Evolutionary conservation across 2,113 vertebrate genomes (phyloP).

Genomic region (Mionectes macconnelli): DNA sequence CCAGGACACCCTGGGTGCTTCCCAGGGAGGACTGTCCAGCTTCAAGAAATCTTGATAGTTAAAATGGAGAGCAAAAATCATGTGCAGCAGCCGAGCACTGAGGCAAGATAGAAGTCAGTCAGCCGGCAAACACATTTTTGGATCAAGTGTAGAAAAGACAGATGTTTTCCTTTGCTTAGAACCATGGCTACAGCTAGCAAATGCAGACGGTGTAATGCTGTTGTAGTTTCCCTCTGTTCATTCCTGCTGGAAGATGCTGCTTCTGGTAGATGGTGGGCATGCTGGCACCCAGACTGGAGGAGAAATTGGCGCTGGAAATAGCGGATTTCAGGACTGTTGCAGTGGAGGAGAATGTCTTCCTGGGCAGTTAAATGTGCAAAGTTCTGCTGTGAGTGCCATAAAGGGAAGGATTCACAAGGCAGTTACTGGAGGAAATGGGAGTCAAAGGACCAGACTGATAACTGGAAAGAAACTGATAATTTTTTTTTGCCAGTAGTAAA

Average conservation of each 20-base stretch:
- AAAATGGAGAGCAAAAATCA: neutral
- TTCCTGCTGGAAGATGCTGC: neutral
- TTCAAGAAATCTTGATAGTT: neutral
- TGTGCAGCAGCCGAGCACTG: neutral
- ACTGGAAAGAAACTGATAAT: neutral
- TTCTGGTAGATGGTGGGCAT: neutral
- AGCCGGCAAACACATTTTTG: neutral
- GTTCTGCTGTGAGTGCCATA: neutral
- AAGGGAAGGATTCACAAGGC: neutral
- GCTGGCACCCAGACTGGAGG: neutral
- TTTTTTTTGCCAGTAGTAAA: neutral
- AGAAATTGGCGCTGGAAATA: neutral
- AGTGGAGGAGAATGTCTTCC: neutral
- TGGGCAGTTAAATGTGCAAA: neutral
- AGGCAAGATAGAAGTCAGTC: neutral
- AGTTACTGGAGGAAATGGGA: neutral
- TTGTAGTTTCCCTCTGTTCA: accelerated
- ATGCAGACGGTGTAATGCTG: neutral
- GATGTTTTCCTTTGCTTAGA: neutral
- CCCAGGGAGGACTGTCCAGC: neutral
- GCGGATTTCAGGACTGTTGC: neutral
- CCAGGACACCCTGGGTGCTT: neutral
- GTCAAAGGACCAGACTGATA: neutral
- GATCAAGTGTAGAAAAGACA: neutral
- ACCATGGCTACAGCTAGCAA: neutral